A percentile compares a stretch with the other conserved stretches of the same genome.
Conservation (phyloP, 2,888 invertebrate genomes). For the Griposia aprilina region DNA sequence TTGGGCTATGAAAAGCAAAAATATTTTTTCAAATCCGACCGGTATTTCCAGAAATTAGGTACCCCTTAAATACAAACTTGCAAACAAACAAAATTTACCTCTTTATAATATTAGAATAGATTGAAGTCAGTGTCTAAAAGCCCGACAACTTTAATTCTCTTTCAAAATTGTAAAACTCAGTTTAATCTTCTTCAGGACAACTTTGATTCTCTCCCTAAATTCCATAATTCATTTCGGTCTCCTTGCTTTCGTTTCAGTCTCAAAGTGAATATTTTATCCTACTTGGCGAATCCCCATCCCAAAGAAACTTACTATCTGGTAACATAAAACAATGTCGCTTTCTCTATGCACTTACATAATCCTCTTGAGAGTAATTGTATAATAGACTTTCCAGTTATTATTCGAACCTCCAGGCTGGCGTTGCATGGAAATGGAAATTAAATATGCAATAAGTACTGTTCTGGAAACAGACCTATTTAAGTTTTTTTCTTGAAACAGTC, state of each 20-base stretch:
- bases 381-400: conserved; percentile 10
- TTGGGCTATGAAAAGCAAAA: no score
- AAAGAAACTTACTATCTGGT: neutral
- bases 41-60: no score
- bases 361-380: conserved; percentile 21
- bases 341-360: conserved; percentile 16
- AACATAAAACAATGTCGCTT: neutral
- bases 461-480: neutral
- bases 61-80: no score
- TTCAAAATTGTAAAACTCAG: neutral
- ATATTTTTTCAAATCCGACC: no score
- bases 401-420: neutral
- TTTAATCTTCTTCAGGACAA: neutral
- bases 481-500: neutral
- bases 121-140: no score
- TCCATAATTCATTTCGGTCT: conserved; percentile 23
- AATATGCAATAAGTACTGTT: neutral
- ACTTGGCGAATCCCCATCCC: conserved; percentile 3
- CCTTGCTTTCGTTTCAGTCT: neutral
- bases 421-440: conserved; percentile 4
- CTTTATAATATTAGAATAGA: no score
- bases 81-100: no score
- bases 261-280: conserved; percentile 11
- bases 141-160: no score
- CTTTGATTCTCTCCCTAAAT: neutral